Base-by-base conservation (phyloP, 2,113 vertebrate genomes). In the Hirundichthys speculiger region DNA sequence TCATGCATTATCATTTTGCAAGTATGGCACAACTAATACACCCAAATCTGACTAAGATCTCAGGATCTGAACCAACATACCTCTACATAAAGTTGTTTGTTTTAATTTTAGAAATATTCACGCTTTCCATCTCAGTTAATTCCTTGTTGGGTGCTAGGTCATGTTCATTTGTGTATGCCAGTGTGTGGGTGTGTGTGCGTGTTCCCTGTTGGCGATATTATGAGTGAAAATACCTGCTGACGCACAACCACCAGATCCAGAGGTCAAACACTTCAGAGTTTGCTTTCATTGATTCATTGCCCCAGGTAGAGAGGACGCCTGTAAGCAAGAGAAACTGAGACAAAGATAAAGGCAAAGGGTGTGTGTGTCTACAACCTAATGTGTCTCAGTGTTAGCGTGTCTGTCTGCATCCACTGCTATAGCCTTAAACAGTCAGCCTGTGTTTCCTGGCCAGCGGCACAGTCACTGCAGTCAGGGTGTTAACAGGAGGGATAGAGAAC, bases 171-270 rank as follows among this genome's bases (percentile, higher is more conserved):
- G 47, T 76, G 64, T 60, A n/a, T 46, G 55, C 69, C 47, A 57
- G 40, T 41, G 47, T 68, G 51, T 73, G 69, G 22, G 61, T 42
- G 66, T 73, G 66, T 73, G 48, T 56, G 55, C 3, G 4, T 77
- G 21, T 80, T 83, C 56, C 49, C 74, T 76, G 65, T 69, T 78
- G 73, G 60, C 13, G 79, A 88, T 90, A 88, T 88, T 88, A 86
- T 91, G 85, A 89, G 84, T 89, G 80, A 89, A 88, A 90, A 91
- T 88, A 90, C 71, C 60, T 84, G 88, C 78, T 88, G 89, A 87
- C 69, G 75, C 86, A 87, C 70, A 73, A 81, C 56, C 80, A 68
- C 64, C 79, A 80, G 75, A 64, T 73, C 56, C 73, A 73, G 82
- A 86, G 86, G 85, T 91, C 86, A 88, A 80, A 85, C 63, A 82